Percentiles rank a stretch among this genome's conserved stretches.
phyloP scores from a whole-genome alignment of 2,113 vertebrate genomes.

The Aphyosemion australe region DNA sequence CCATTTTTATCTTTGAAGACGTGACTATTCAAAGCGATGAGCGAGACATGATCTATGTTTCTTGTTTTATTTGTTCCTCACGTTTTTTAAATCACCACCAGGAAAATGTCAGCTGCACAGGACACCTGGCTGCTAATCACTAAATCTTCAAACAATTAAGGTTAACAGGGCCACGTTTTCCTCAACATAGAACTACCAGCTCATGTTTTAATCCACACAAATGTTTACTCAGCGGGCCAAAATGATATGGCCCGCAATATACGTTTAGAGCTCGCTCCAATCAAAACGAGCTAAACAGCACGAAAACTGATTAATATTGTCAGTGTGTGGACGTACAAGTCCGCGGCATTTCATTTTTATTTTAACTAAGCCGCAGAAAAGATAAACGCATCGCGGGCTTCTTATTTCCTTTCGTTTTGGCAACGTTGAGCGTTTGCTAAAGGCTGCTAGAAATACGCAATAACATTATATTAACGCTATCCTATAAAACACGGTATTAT shows the following conservation, averaged over 20 bases:
- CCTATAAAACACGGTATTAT: not conserved
- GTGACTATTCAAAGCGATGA: not conserved
- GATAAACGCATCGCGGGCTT: not conserved
- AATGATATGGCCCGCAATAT: not conserved
- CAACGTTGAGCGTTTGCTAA: slow-evolving; percentile 44
- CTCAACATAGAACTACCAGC: not conserved
- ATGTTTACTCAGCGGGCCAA: not conserved
- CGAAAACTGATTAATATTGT: not conserved
- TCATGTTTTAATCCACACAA: not conserved
- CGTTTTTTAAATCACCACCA: not conserved
- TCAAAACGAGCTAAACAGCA: not conserved
- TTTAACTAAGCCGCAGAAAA: not conserved
- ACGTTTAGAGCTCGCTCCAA: not conserved
- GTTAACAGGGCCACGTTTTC: not conserved
- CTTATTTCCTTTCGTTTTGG: not conserved
- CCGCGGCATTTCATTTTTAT: not conserved
- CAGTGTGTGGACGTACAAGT: not conserved
- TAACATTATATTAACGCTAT: not conserved
- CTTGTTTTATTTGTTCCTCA: not conserved
- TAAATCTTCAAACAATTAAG: not conserved
- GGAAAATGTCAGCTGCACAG: not conserved
- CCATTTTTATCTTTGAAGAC: not conserved
- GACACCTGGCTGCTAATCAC: not conserved
- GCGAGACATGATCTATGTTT: not conserved
- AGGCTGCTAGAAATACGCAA: slow-evolving; percentile 34